Conservation (phyloP, 1,140 invertebrate species). For the Pectinophora gossypiella region DNA sequence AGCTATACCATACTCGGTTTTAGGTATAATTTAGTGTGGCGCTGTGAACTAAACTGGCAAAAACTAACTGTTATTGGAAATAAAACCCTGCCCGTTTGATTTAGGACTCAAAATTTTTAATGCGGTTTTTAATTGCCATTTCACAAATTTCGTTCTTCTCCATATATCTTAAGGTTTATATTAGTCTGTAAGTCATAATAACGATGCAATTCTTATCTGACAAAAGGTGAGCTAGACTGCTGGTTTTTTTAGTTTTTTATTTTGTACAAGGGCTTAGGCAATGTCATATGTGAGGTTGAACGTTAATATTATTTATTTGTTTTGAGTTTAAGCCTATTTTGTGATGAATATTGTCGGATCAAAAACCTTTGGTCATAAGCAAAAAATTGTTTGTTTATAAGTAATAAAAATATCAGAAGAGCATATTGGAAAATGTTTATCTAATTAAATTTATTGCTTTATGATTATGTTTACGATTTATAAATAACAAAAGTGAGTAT, state of each 20-base stretch:
- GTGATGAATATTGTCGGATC: no score
- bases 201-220: conserved; percentile 41
- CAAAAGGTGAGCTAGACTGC: conserved; percentile 57
- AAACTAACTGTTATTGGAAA: neutral
- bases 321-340: neutral
- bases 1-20: no score
- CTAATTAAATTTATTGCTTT: no score
- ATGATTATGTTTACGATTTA: no score
- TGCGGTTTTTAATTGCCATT: conserved; percentile 3
- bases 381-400: no score
- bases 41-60: neutral
- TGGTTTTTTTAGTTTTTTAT: conserved; percentile 45
- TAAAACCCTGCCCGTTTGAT: neutral
- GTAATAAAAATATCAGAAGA: no score
- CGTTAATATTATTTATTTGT: neutral
- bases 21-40: neutral
- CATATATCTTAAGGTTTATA: conserved; percentile 18
- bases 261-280: conserved; percentile 12
- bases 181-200: conserved; percentile 17
- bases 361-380: no score
- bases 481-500: no score
- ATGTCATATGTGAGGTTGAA: conserved; percentile 3
- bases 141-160: conserved; percentile 1
- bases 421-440: no score
- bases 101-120: conserved; percentile 33